Percentiles rank a stretch among this genome's conserved stretches.
phyloP scores from a whole-genome alignment of 2,113 vertebrate genomes.

The Chaetops frenatus region DNA sequence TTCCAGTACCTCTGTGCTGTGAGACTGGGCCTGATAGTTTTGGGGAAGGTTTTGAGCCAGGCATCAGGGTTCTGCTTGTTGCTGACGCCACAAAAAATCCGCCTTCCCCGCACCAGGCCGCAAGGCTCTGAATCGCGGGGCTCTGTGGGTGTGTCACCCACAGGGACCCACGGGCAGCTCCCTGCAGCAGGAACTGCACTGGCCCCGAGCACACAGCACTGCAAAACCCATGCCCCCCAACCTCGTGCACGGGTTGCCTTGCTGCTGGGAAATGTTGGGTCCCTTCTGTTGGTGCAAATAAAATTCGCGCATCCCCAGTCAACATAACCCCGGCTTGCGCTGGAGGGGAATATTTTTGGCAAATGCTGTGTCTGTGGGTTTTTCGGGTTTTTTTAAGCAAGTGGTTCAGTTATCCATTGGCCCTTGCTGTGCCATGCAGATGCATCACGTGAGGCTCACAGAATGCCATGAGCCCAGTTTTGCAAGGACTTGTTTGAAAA shows the following conservation, averaged over 20 bases:
- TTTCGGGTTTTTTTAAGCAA: too few species aligned
- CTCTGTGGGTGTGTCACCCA: not conserved
- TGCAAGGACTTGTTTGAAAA: not conserved
- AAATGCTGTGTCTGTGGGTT: not conserved
- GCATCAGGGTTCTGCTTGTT: not conserved
- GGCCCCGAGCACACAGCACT: not conserved
- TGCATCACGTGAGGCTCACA: not conserved
- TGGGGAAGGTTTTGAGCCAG: not conserved
- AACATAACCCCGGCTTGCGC: rapidly evolving
- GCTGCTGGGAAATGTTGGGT: not conserved
- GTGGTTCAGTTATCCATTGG: not conserved
- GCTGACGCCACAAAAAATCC: not conserved
- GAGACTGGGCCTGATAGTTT: not conserved
- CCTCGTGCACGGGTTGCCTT: rapidly evolving
- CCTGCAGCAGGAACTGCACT: not conserved
- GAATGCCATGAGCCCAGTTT: not conserved
- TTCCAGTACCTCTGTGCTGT: not conserved
- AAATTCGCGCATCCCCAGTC: not conserved
- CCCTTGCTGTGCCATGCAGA: not conserved
- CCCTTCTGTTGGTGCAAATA: not conserved
- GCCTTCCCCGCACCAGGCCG: not conserved
- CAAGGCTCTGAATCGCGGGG: rapidly evolving
- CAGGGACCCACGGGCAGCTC: not conserved
- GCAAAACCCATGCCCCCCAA: not conserved
- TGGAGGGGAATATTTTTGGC: not conserved